Base-by-base conservation (phyloP, 2,113 vertebrate genomes). In the Copsychus sechellarum region DNA sequence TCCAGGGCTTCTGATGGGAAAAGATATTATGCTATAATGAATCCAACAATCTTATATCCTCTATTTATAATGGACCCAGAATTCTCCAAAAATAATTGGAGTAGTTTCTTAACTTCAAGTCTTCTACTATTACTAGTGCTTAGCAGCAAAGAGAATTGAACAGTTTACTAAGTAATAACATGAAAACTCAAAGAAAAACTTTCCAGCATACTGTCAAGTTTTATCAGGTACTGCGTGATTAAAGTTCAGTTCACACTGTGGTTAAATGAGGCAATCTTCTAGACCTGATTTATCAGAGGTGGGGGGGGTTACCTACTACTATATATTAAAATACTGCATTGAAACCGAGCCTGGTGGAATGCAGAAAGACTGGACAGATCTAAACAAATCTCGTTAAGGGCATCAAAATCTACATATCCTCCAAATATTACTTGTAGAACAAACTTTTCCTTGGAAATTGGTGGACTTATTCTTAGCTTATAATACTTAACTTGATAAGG, bases 41-140 rank as follows among this genome's bases (percentile, higher is more conserved):
- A 85, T 74, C 34, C 92, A 91, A 78, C 57, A 86, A 62, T 86
- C 38, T 69, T 81, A 36, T 40, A 67, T 80, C 60, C 12, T 43
- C 71, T 42, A 64, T 90, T 88, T 92, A 78, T 53, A 62, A 67
- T 67, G 83, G 78, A 92, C 86, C 48, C 24, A 60, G 85, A 87
- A 92, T 87, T 58, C 51, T 96, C 50, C 28, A 79, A 50, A 95
- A 91, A 90, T 92, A 95, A 97, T 56, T 92, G 81, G 66, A 65
- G 57, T 38, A 8, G 31, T 85, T 92, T 81, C 38, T 61, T 60
- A 77, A 34, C 80, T 88, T 87, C 40, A 94, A 94, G 70, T 82
- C 69, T 90, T 90, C 31, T 66, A 79, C 61, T 62, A 82, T 50
- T 93, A 73, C 50, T 66, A 82, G 18, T 38, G 79, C 76, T 31